Percentiles rank a stretch among this genome's conserved stretches.
phyloP scores from a whole-genome alignment of 2,113 vertebrate genomes.

The Nesoenas mayeri region DNA sequence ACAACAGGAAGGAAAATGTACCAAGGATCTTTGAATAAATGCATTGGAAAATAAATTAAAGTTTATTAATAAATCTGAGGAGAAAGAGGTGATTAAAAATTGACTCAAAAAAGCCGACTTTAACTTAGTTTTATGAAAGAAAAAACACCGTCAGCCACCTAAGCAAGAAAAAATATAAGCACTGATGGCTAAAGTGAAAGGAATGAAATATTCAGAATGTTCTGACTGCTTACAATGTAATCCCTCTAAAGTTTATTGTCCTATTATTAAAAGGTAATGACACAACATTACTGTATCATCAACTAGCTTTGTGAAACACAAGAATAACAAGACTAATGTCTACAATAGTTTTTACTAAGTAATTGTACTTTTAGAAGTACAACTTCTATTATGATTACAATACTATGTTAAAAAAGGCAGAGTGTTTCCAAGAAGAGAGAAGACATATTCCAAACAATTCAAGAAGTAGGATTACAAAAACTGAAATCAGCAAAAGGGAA shows the following conservation, averaged over 20 bases:
- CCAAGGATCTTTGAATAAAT: not conserved
- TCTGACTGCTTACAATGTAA: not conserved
- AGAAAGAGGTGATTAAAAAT: not conserved
- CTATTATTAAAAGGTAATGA: not conserved
- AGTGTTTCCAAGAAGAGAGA: not conserved
- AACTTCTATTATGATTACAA: not conserved
- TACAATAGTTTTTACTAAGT: not conserved
- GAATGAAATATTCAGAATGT: not conserved
- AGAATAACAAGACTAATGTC: not conserved
- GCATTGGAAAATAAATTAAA: not conserved
- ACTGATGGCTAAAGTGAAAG: not conserved
- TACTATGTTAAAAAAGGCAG: not conserved
- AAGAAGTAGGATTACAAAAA: not conserved
- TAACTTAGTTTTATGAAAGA: not conserved
- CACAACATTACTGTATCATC: not conserved
- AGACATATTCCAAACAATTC: not conserved
- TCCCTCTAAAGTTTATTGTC: not conserved
- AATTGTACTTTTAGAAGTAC: not conserved
- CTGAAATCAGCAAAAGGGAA: not conserved
- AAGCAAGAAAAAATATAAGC: not conserved
- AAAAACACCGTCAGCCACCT: not conserved
- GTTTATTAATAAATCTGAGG: not conserved
- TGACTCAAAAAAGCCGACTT: not conserved
- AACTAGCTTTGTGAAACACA: not conserved
- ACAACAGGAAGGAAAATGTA: not conserved